Evolutionary conservation across 2,113 vertebrate species (phyloP).

Genomic region (Calidris pygmaea): DNA sequence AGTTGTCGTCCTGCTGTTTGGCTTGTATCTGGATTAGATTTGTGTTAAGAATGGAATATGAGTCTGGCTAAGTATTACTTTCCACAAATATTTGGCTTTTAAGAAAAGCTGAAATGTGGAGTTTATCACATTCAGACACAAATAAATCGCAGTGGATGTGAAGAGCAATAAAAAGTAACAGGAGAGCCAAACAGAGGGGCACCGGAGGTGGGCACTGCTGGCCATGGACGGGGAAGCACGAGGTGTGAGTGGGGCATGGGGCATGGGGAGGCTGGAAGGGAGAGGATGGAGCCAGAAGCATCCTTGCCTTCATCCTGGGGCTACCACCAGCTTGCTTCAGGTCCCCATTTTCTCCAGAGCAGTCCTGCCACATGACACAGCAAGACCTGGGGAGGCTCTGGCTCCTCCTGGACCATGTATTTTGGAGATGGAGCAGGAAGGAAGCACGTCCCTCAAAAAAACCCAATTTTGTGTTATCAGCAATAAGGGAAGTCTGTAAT

Average conservation of each 20-base stretch:
- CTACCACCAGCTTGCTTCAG: not conserved
- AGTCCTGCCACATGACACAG: not conserved
- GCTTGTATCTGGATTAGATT: constrained; percentile 61
- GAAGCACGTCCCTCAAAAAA: not conserved
- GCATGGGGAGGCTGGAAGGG: not conserved
- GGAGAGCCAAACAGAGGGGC: not conserved
- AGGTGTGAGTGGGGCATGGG: not conserved
- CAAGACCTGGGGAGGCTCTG: not conserved
- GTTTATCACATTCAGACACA: constrained; percentile 55
- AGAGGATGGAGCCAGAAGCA: not conserved
- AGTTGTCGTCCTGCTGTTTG: constrained; percentile 13
- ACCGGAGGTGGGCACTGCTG: rapidly evolving
- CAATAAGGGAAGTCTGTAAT: not conserved
- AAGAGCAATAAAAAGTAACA: not conserved
- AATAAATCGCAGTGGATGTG: not conserved
- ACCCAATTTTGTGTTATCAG: not conserved
- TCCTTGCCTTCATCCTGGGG: not conserved
- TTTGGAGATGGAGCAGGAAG: not conserved
- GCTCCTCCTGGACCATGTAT: not conserved
- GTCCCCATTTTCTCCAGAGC: not conserved
- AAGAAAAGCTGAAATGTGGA: not conserved
- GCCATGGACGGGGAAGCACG: not conserved
- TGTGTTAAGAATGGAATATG: constrained; percentile 40
- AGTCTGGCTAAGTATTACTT: constrained; percentile 45
- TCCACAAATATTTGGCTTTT: constrained; percentile 55